Percentiles rank a stretch among this genome's conserved stretches.
Conservation (phyloP, 2,113 vertebrate species). For the Oriolus oriolus region DNA sequence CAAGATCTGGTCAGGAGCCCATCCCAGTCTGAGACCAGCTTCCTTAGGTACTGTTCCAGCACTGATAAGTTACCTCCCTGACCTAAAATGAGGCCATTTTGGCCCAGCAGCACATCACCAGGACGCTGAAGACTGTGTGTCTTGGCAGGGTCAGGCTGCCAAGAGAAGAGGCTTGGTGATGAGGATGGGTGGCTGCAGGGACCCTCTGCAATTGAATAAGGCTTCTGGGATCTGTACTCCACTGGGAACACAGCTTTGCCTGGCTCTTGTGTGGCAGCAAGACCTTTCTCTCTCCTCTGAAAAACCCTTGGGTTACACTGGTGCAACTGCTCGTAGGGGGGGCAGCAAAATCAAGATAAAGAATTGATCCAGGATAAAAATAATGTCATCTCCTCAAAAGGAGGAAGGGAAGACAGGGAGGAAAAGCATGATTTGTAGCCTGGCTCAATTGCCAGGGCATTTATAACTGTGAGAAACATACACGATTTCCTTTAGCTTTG, state of each 20-base stretch:
- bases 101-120: background rate
- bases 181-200: background rate
- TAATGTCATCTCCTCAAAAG: background rate
- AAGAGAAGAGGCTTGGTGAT: background rate
- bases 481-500: background rate
- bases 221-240: background rate
- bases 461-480: background rate
- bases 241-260: background rate
- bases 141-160: background rate
- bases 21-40: background rate
- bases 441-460: background rate
- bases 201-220: background rate
- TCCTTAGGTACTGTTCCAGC: background rate
- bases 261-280: rapidly evolving
- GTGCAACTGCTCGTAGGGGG: background rate
- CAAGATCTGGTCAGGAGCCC: background rate
- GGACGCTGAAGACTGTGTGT: rapidly evolving
- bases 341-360: background rate
- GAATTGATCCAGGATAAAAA: background rate
- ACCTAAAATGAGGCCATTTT: background rate
- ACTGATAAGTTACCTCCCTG: background rate
- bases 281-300: background rate
- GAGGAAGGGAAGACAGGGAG: background rate
- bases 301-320: background rate
- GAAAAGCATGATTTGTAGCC: background rate